Evolutionary conservation across 2,888 invertebrate genomes (phyloP).

Genomic region (Yponomeuta plumbellus): DNA sequence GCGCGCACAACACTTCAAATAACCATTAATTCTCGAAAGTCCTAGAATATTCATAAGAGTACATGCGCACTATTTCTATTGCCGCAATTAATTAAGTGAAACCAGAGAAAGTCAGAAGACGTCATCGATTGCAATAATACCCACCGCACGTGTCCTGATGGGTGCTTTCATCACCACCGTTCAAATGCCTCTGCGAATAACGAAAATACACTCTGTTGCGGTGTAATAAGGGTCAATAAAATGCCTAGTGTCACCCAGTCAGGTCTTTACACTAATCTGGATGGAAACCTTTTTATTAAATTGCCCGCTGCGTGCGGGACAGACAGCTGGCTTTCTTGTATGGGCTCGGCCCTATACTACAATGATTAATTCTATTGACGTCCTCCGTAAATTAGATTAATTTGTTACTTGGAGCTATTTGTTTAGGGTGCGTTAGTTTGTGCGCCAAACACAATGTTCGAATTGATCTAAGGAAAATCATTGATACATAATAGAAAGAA

Average conservation of each 20-base stretch:
- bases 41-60: background rate
- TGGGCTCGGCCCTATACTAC: slow-evolving; percentile 50
- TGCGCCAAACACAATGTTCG: background rate
- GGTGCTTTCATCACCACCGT: slow-evolving; percentile 13
- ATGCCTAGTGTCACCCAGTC: background rate
- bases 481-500: background rate
- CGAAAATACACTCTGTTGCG: background rate
- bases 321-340: slow-evolving; percentile 64
- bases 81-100: slow-evolving; percentile 25
- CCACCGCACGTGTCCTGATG: slow-evolving; percentile 6
- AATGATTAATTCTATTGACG: slow-evolving; percentile 48
- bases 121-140: slow-evolving; percentile 36
- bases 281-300: slow-evolving; percentile 75
- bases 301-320: slow-evolving; percentile 43
- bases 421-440: slow-evolving; percentile 5
- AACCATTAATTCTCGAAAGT: background rate
- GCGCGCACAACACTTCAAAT: background rate
- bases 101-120: slow-evolving; percentile 43
- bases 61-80: background rate
- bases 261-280: slow-evolving; percentile 34
- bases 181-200: background rate
- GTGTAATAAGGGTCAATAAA: background rate
- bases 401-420: slow-evolving; percentile 5
- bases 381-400: slow-evolving; percentile 52
- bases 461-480: background rate